These are phyloP conservation scores for Sturmia bella DNA, from an alignment of 2,888 invertebrate species.

Conservation along the genomic window DNA sequence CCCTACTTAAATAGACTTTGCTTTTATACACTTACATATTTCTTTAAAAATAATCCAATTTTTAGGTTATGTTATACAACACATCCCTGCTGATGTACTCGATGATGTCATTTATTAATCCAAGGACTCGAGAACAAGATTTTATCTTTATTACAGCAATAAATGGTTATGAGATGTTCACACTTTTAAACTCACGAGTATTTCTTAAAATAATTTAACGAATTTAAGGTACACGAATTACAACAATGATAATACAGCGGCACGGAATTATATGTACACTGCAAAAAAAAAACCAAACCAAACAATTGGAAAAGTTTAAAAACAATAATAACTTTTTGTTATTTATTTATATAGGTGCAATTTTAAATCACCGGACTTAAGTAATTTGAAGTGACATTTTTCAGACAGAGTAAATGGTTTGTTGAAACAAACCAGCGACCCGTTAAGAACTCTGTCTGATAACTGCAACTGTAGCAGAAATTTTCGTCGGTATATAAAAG, in stretches of 20 bases:
- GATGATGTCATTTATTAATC: conserved; percentile 63
- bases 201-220: conserved; percentile 39
- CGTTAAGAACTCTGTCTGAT: conserved; percentile 81
- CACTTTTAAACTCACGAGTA: conserved; percentile 21
- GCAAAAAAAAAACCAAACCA: conserved; percentile 33
- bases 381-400: conserved; percentile 74
- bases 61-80: conserved; percentile 31
- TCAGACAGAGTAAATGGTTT: conserved; percentile 80
- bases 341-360: conserved; percentile 50
- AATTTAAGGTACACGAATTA: conserved; percentile 67
- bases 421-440: conserved; percentile 73
- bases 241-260: conserved; percentile 51
- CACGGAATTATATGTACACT: conserved; percentile 44
- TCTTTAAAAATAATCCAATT: conserved; percentile 54
- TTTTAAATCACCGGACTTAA: conserved; percentile 3
- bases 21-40: conserved; percentile 59
- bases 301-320: conserved; percentile 32
- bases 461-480: conserved; percentile 74
- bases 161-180: conserved; percentile 26
- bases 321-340: conserved; percentile 60
- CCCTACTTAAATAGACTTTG: too few relatives aligned
- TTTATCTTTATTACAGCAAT: conserved; percentile 14
- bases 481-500: conserved; percentile 57
- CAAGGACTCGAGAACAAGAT: conserved; percentile 28
- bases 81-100: conserved; percentile 9